Percentiles rank a stretch among this genome's conserved stretches.
Evolutionary conservation across 2,888 invertebrate genomes (phyloP).

Genomic region (Prostheceraeus crozeri): DNA sequence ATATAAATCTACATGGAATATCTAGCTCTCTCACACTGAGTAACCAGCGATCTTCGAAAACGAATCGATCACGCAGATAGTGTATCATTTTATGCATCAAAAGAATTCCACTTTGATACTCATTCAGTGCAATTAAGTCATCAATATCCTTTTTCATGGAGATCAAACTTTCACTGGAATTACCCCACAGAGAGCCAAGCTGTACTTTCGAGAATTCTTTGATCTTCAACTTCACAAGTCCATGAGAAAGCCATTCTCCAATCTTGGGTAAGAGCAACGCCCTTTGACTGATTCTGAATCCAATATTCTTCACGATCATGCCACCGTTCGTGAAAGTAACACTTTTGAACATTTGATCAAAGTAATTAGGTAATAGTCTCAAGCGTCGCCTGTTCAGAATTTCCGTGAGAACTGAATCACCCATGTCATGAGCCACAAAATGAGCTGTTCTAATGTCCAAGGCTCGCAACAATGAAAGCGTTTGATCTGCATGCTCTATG

Average conservation of each 20-base stretch:
- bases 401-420: conserved; percentile 30
- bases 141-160: conserved; percentile 3
- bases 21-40: background rate
- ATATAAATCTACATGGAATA: conserved; percentile 16
- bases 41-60: conserved; percentile 24
- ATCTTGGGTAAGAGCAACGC: conserved; percentile 5
- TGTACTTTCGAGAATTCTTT: conserved; percentile 5
- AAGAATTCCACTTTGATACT: conserved; percentile 3
- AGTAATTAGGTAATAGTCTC: background rate
- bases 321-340: conserved; percentile 32
- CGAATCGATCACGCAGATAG: conserved; percentile 17
- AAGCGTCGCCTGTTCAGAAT: conserved; percentile 8
- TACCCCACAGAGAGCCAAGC: conserved; percentile 25
- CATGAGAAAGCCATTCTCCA: conserved; percentile 4
- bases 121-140: conserved; percentile 15
- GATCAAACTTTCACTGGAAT: background rate
- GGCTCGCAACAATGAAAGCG: conserved; percentile 11
- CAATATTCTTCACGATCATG: conserved; percentile 24
- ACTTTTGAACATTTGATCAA: conserved; percentile 13
- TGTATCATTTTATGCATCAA: conserved; percentile 13
- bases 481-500: conserved; percentile 25
- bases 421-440: conserved; percentile 29
- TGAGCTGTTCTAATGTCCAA: conserved; percentile 5
- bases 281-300: conserved; percentile 25
- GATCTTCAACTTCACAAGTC: background rate